Evolutionary conservation across 2,113 vertebrate genomes (phyloP), one percentile per base, ranked within the genome.

Genomic region (Nematolebias whitei): DNA sequence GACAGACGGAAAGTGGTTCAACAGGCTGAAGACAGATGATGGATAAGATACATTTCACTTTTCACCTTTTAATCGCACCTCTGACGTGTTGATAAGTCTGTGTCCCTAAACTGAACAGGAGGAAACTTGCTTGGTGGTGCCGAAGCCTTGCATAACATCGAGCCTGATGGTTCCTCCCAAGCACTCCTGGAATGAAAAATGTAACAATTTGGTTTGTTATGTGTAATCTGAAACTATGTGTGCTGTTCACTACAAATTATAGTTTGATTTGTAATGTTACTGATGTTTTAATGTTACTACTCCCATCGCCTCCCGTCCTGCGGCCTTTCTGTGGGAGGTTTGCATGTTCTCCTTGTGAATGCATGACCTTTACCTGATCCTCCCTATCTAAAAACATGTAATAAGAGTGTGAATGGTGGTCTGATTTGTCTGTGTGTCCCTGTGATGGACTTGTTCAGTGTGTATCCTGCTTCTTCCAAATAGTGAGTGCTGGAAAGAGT

Each of bases 91-190:
- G 58, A 56, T 51, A 15, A 53, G 26, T 62, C 53, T 24, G 45
- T 3, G 2, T 29, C 29, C 29, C 20, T 8, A 35, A 58, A n/a
- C 12, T 20, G 24, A 76, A 50, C 16, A 3, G 4, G 9, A 57
- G 32, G 16, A 12, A 44, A 69, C 56, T 56, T 50, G 12, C 16
- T 15, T 0, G 19, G 23, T 24, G 38, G 66, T 35, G 54, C 41
- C 48, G 57, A 51, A 69, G 39, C 18, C 16, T 72, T 82, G 35
- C 11, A 1, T 39, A 82, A 80, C 24, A 1, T 2, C 5, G 1
- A 38, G 40, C n/a, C 13, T 18, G 45, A 68, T 66, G 19, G 3
- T 22, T 44, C 15, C 5, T 44, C 11, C 50, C 32, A 38, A 61
- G 55, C 20, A 39, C 18, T 22, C n/a, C 0, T 24, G 22, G 16